Percentiles rank a stretch among this genome's conserved stretches.
These are phyloP conservation scores for Ateles fusciceps DNA, from an alignment of 2,797 vertebrate genomes.

Conservation along the genomic window DNA sequence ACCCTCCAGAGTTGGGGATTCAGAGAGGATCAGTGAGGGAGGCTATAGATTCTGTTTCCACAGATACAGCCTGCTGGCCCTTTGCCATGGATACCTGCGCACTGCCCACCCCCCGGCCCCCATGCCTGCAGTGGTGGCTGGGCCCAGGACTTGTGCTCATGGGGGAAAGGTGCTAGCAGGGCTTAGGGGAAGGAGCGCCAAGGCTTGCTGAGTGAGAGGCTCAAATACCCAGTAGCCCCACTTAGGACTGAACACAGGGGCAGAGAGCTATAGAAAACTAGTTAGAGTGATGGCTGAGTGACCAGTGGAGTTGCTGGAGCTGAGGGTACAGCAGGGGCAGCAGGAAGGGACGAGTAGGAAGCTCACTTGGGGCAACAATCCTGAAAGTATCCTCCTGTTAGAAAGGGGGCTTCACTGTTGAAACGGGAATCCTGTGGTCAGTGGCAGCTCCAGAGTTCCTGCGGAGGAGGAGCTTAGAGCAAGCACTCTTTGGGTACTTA, in stretches of 20 bases:
- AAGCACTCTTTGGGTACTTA: not conserved
- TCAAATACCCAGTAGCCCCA: not conserved
- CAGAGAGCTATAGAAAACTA: not conserved
- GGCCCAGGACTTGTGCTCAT: not conserved
- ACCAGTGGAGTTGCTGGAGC: not conserved
- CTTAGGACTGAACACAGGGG: no score
- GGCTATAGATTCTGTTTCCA: not conserved
- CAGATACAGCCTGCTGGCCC: not conserved
- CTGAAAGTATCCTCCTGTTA: not conserved
- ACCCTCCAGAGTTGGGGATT: not conserved
- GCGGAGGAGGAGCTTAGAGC: fast-evolving
- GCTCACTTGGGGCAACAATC: not conserved
- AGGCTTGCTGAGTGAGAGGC: not conserved
- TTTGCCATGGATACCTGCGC: not conserved
- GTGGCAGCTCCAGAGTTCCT: not conserved
- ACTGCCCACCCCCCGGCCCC: not conserved
- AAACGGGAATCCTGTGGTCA: not conserved
- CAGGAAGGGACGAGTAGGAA: not conserved
- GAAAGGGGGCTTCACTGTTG: not conserved
- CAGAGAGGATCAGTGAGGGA: not conserved
- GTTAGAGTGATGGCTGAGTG: not conserved
- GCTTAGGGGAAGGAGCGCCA: not conserved
- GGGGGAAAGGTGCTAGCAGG: not conserved
- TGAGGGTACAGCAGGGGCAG: not conserved
- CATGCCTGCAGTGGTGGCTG: not conserved